Evolutionary conservation across 2,888 invertebrate species (phyloP), one percentile per base, ranked within the genome.

Genomic region (Sinodicranocentrus sp.): DNA sequence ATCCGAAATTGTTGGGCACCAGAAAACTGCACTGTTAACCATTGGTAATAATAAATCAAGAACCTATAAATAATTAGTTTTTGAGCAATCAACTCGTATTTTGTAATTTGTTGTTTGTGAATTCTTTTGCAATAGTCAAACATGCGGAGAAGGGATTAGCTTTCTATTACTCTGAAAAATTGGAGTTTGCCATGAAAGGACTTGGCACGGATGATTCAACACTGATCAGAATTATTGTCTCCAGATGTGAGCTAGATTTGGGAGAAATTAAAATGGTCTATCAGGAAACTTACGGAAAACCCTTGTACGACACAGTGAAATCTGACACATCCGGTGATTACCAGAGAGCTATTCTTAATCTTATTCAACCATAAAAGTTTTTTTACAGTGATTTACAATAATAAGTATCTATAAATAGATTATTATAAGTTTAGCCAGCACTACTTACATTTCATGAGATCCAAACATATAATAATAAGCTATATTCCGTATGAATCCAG

Each of bases 251-350:
- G 68, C 61, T 87, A 6, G 88, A 89, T 78, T 70, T 89, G 61
- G 87, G 71, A 15, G 86, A 86, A 0, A 87, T 89, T 33, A 87
- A 87, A 57, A 84, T 72, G 48, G 88, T 88, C 54, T 89, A 87
- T 65, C 65, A 71, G 48, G 85, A 65, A 1, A 10, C 85, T 13
- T 87, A 87, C 72, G 84, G 86, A 78, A 87, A 88, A 76, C 86
- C 87, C 13, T 70, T 89, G 72, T 83, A 83, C 44, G 84, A 83
- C 75, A 87, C 85, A 17, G 77, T 89, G 5, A 80, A 93, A 93
- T 91, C 92, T 85, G 94, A 94, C 91, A 94, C 93, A 3, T 93
- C 93, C 5, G 94, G 94, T 0, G 94, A 94, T 91, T 94, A 94
- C 92, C 93, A 93, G 90, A 91, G 92, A 76, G 93, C 93, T 19